Percentiles rank a stretch among this genome's conserved stretches.
Evolutionary conservation across 1,140 invertebrate species (phyloP).

Genomic region (Lordiphosa collinella): DNA sequence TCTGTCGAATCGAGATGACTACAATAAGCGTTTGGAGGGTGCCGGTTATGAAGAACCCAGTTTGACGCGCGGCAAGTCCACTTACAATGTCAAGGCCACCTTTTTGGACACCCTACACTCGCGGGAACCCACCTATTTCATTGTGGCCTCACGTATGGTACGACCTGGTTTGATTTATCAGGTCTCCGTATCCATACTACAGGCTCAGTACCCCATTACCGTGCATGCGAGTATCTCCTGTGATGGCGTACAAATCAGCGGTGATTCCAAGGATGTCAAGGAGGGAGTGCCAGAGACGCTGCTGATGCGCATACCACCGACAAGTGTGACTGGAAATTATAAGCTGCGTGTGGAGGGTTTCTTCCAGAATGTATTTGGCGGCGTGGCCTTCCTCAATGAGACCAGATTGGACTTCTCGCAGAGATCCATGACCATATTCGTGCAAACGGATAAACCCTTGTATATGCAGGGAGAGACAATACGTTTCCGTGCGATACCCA

Average conservation of each 20-base stretch:
- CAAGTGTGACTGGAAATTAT: slow-evolving; percentile 90
- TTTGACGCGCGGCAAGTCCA: slow-evolving; percentile 54
- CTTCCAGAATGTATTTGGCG: slow-evolving; percentile 90
- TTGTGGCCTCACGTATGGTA: slow-evolving; percentile 91
- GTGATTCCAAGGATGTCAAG: slow-evolving; percentile 88
- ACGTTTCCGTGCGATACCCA: slow-evolving; percentile 91
- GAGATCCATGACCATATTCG: slow-evolving; percentile 96
- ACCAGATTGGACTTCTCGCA: slow-evolving; percentile 89
- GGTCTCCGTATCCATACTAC: slow-evolving; percentile 88
- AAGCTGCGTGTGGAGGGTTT: slow-evolving; percentile 93
- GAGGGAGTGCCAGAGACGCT: slow-evolving; percentile 90
- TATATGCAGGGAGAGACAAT: slow-evolving; percentile 96
- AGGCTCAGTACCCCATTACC: slow-evolving; percentile 86
- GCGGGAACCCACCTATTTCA: slow-evolving; percentile 86
- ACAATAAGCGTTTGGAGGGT: slow-evolving; percentile 35
- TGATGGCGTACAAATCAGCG: slow-evolving; percentile 91
- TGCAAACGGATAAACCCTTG: slow-evolving; percentile 96
- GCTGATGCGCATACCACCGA: slow-evolving; percentile 91
- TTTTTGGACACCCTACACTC: slow-evolving; percentile 68
- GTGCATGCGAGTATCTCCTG: slow-evolving; percentile 91
- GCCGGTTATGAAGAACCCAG: slow-evolving; percentile 48
- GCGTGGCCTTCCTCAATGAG: slow-evolving; percentile 91
- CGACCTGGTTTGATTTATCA: slow-evolving; percentile 92
- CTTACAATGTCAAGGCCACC: slow-evolving; percentile 60
- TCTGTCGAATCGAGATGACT: slow-evolving; percentile 49